These are phyloP conservation scores for Tapirus indicus DNA, from an alignment of 2,797 vertebrate genomes.

Conservation along the genomic window DNA sequence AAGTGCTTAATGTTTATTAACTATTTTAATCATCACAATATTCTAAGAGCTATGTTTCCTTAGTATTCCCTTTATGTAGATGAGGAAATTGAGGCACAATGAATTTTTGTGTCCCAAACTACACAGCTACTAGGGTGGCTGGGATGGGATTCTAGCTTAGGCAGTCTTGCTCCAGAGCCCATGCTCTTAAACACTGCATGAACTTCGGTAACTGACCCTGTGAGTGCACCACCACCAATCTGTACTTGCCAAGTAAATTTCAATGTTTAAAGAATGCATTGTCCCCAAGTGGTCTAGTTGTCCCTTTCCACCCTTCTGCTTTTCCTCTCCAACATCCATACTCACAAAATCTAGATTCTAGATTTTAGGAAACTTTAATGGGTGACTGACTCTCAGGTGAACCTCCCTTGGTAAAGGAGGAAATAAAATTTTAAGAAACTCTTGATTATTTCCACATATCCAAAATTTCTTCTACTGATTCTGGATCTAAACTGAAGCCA, in stretches of 20 bases:
- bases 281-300: not conserved
- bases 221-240: not conserved
- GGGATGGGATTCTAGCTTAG: not conserved
- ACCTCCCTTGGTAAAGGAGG: not conserved
- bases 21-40: not conserved
- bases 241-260: not conserved
- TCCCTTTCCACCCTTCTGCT: not conserved
- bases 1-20: not conserved
- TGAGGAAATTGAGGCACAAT: not conserved
- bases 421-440: not conserved
- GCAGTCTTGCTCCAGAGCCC: not conserved
- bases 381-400: not conserved
- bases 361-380: not conserved
- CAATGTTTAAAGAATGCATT: not conserved
- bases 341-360: not conserved
- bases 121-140: not conserved
- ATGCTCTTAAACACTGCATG: accelerated
- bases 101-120: not conserved
- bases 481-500: not conserved
- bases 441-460: conserved; percentile 8
- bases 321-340: not conserved
- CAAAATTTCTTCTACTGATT: not conserved
- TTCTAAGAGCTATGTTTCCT: not conserved
- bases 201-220: accelerated
- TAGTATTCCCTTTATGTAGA: not conserved